Evolutionary conservation across 2,113 vertebrate genomes (phyloP).

Genomic region (Zosterops borbonicus): DNA sequence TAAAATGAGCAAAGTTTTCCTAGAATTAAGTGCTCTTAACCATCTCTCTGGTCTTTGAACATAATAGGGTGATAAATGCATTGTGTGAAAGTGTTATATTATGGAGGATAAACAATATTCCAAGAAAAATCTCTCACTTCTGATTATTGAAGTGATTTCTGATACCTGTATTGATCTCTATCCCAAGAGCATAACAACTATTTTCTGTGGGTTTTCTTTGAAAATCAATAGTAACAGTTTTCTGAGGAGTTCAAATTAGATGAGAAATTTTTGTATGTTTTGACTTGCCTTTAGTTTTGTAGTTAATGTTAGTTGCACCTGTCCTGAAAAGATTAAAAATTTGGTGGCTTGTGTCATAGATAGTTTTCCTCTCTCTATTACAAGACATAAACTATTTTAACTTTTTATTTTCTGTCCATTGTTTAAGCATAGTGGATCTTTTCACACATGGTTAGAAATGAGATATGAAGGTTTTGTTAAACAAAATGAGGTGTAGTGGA

Average conservation of each 20-base stretch:
- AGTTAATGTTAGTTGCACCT: background rate
- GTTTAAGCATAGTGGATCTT: background rate
- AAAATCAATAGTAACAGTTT: conserved; percentile 23
- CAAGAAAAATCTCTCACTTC: background rate
- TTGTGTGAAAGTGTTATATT: background rate
- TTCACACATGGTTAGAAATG: background rate
- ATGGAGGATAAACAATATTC: background rate
- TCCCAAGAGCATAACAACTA: background rate
- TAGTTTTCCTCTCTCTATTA: background rate
- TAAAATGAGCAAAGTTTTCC: background rate
- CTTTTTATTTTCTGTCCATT: background rate
- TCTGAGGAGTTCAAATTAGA: background rate
- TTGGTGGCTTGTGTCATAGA: background rate
- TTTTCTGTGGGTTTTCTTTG: background rate
- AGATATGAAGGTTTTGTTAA: background rate
- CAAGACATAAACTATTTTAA: background rate
- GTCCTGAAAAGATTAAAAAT: background rate
- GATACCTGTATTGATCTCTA: conserved; percentile 4
- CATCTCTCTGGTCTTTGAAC: background rate
- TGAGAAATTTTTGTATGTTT: background rate
- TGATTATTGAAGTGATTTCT: conserved; percentile 13
- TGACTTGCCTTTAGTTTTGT: background rate
- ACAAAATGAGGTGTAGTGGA: background rate
- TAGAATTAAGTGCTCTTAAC: background rate
- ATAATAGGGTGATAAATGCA: background rate